Conservation (phyloP, 2,113 vertebrate genomes). For the Equus przewalskii region DNA sequence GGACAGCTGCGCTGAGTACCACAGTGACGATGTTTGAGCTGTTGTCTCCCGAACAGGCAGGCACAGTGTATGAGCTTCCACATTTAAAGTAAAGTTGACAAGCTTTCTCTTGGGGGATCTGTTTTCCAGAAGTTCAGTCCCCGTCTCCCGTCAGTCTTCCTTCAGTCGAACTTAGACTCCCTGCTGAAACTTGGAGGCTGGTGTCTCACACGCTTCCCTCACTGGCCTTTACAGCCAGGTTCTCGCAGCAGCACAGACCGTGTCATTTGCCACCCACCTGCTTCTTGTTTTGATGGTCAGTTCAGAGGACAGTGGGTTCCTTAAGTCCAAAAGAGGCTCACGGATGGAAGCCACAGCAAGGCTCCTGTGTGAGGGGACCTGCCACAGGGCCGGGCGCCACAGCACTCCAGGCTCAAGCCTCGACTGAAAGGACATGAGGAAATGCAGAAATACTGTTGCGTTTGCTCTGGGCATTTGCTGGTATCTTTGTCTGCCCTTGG, state of each 20-base stretch:
- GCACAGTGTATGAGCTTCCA: fast-evolving
- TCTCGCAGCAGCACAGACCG: fast-evolving
- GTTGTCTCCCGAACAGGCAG: neutral
- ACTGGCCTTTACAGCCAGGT: no score
- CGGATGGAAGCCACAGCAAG: fast-evolving
- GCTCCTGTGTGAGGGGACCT: fast-evolving
- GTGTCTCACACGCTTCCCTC: neutral
- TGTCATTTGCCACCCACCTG: neutral
- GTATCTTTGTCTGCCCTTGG: neutral
- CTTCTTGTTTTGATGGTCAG: neutral
- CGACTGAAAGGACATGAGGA: neutral
- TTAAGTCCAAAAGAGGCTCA: neutral
- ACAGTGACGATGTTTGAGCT: fast-evolving
- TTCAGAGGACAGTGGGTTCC: neutral
- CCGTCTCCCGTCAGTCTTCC: fast-evolving
- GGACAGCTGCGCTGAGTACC: fast-evolving
- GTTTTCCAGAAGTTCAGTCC: neutral
- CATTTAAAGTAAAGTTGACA: no score
- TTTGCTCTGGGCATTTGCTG: fast-evolving
- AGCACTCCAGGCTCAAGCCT: neutral
- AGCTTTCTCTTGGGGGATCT: neutral
- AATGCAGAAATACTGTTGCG: fast-evolving
- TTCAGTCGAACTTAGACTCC: neutral
- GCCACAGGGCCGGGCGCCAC: neutral
- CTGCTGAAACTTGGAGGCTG: neutral